phyloP scores from a whole-genome alignment of 2,113 vertebrate species.

The Mus pahari region DNA sequence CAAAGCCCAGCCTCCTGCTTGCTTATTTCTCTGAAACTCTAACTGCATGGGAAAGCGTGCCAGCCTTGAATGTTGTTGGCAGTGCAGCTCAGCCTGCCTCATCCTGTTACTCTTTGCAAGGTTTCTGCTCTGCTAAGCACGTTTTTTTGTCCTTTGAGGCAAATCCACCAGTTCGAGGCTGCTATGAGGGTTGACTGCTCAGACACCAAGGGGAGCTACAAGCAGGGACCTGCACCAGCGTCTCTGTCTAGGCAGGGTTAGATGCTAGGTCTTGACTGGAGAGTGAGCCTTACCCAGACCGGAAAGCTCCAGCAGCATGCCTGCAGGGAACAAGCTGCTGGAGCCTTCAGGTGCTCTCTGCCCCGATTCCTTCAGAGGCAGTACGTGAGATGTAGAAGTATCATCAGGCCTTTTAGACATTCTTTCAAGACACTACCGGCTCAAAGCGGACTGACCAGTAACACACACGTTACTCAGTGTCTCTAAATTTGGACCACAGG shows the following conservation, averaged over 20 bases:
- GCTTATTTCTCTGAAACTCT: conserved; percentile 54
- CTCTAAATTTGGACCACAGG: conserved; percentile 52
- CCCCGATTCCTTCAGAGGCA: too few relatives aligned
- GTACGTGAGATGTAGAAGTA: neutral
- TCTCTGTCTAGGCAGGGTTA: too few relatives aligned
- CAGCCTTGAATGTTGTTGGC: neutral
- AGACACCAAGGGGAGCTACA: neutral
- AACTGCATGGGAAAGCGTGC: neutral
- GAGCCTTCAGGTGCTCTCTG: too few relatives aligned
- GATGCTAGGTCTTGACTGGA: neutral
- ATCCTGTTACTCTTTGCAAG: neutral
- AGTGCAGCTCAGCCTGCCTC: neutral
- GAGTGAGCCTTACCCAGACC: accelerated
- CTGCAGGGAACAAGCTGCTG: too few relatives aligned
- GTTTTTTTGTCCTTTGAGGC: neutral
- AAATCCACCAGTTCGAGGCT: neutral
- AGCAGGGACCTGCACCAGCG: neutral
- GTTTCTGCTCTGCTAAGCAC: neutral
- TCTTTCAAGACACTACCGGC: neutral
- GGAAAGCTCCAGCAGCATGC: neutral
- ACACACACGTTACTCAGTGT: conserved; percentile 57
- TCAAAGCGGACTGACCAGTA: neutral
- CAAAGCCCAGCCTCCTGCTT: conserved; percentile 30
- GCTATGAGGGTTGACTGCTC: neutral
- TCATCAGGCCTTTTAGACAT: accelerated